phyloP scores from a whole-genome alignment of 2,797 vertebrate species.

The Thamnophis elegans region DNA sequence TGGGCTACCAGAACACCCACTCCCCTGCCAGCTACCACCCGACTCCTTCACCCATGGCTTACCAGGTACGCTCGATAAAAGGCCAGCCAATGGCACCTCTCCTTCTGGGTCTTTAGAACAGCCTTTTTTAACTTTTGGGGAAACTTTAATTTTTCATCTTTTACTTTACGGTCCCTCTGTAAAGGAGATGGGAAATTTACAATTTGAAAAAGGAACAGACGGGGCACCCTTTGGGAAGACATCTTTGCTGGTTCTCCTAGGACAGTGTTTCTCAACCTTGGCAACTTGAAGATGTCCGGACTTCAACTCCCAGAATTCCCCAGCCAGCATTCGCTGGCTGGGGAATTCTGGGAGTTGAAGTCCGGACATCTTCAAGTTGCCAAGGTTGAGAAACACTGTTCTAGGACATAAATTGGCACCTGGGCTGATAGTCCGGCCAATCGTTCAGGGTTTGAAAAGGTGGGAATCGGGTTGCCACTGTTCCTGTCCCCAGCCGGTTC shows the following conservation, averaged over 20 bases:
- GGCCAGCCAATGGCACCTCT: not conserved
- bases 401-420: no score
- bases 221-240: not conserved
- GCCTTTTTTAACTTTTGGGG: no score
- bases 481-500: not conserved
- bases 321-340: no score
- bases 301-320: no score
- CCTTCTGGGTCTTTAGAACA: not conserved
- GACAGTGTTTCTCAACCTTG: no score
- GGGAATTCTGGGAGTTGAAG: no score
- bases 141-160: not conserved
- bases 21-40: conserved; percentile 95
- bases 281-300: no score
- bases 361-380: no score
- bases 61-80: conserved; percentile 78
- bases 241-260: not conserved
- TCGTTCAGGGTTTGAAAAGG: not conserved
- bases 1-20: conserved; percentile 93
- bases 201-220: not conserved
- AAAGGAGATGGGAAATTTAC: not conserved
- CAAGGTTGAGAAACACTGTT: no score
- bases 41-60: conserved; percentile 91
- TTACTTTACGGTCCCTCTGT: not conserved
- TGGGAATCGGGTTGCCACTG: not conserved
- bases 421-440: not conserved